Evolutionary conservation across 1,140 invertebrate genomes (phyloP).

Genomic region (Drosophila pseudoananassae): DNA sequence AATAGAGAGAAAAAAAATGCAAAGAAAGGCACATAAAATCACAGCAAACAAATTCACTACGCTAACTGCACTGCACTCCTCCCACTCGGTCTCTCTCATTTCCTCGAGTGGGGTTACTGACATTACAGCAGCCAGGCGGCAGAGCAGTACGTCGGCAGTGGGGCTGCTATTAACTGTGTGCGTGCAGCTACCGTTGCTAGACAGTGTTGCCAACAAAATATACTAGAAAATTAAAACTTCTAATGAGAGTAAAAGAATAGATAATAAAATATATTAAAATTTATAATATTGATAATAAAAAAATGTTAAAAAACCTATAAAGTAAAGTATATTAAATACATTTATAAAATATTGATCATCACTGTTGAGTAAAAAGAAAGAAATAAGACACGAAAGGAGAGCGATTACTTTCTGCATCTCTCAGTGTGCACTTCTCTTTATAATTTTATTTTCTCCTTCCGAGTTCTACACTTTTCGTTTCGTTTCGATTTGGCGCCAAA

Average conservation of each 20-base stretch:
- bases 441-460: constrained; percentile 24
- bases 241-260: no score
- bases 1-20: constrained; percentile 27
- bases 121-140: constrained; percentile 74
- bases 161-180: constrained; percentile 48
- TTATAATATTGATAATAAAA: no score
- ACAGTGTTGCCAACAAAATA: constrained; percentile 7
- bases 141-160: constrained; percentile 30
- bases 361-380: background rate
- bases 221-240: background rate
- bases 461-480: constrained; percentile 54
- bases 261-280: background rate
- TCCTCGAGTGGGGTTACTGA: constrained; percentile 79
- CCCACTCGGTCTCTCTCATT: constrained; percentile 30
- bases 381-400: background rate
- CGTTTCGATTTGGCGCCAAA: constrained; percentile 74
- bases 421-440: constrained; percentile 14
- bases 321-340: background rate
- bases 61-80: constrained; percentile 66
- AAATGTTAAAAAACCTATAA: background rate
- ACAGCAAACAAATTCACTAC: constrained; percentile 67
- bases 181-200: constrained; percentile 31
- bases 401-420: constrained; percentile 39
- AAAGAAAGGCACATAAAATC: constrained; percentile 69
- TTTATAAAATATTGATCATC: background rate